A percentile compares a stretch with the other conserved stretches of the same genome.
Conservation (phyloP, 2,797 vertebrate genomes). For the Enteromius trimaculatus region DNA sequence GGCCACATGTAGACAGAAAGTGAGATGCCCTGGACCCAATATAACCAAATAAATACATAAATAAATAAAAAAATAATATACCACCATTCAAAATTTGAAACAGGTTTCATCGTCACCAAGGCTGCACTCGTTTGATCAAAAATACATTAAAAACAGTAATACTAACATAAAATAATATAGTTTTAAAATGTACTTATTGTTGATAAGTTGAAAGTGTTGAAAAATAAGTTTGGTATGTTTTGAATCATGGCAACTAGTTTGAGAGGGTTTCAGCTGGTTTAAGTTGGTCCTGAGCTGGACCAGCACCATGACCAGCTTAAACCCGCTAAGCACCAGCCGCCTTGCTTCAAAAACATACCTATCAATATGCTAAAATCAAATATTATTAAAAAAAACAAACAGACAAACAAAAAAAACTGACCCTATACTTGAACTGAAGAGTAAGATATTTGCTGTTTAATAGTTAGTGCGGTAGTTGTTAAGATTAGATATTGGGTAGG, state of each 20-base stretch:
- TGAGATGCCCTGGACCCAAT: constrained; percentile 45
- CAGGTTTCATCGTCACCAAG: background rate
- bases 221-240: too few relatives aligned
- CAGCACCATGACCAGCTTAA: too few relatives aligned
- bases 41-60: background rate
- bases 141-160: background rate
- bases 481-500: too few relatives aligned
- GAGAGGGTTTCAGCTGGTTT: too few relatives aligned
- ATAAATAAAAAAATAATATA: background rate
- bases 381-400: background rate
- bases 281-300: too few relatives aligned
- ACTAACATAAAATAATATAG: background rate
- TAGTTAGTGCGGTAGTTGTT: too few relatives aligned
- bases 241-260: too few relatives aligned
- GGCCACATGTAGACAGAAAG: background rate
- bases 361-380: too few relatives aligned
- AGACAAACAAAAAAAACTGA: background rate
- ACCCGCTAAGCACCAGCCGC: too few relatives aligned
- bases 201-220: too few relatives aligned
- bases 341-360: too few relatives aligned
- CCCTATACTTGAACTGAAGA: background rate
- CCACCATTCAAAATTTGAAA: background rate
- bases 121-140: background rate
- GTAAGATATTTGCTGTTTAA: too few relatives aligned
- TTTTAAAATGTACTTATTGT: background rate